Conservation (phyloP, 1,140 invertebrate species). For the Solenopsis invicta region DNA sequence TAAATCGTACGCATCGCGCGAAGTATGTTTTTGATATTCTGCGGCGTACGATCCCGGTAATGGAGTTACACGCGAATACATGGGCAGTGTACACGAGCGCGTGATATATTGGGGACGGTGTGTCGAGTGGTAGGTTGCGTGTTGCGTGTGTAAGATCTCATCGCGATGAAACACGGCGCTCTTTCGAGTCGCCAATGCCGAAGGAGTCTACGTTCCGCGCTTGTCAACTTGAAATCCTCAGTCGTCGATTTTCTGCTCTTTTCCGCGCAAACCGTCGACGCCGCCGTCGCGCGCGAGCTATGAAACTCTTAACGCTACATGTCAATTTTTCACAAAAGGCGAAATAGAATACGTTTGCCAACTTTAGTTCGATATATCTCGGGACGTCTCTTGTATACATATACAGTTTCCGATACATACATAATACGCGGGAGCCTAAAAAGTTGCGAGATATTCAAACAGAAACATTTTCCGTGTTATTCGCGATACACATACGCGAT, state of each 20-base stretch:
- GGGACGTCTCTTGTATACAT: neutral
- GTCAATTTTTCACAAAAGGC: conserved; percentile 43
- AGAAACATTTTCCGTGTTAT: neutral
- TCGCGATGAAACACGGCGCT: neutral
- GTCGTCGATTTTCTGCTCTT: neutral
- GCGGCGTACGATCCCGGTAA: conserved; percentile 25
- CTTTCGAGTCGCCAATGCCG: conserved; percentile 2
- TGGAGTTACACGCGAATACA: conserved; percentile 46
- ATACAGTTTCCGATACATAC: neutral
- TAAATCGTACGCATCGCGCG: conserved; percentile 47
- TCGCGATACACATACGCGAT: neutral
- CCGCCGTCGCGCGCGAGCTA: neutral
- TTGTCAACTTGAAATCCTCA: neutral
- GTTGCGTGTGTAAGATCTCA: conserved; percentile 13
- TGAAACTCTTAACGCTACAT: conserved; percentile 7
- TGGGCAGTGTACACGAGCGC: conserved; percentile 3
- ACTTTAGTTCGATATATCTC: conserved; percentile 13
- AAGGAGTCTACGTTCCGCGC: neutral
- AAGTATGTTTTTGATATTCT: conserved; percentile 57
- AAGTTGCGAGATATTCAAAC: conserved; percentile 21
- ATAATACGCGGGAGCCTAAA: neutral
- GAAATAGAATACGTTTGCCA: conserved; percentile 4
- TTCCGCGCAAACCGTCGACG: neutral
- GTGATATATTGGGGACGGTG: conserved; percentile 24
- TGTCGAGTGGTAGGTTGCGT: neutral